Evolutionary conservation across 1,140 invertebrate species (phyloP).

Genomic region (Heliconius congener): DNA sequence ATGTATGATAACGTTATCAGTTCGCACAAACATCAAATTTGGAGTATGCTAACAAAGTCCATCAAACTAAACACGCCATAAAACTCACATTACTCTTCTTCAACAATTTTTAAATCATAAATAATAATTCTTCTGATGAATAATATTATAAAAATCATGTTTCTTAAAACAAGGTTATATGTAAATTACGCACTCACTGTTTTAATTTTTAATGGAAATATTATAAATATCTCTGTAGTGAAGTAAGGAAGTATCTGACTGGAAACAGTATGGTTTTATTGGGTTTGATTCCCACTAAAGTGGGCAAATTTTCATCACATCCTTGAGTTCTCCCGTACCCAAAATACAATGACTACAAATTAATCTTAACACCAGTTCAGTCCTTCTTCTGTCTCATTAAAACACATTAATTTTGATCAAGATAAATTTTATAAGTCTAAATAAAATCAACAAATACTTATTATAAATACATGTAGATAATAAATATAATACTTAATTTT

Average conservation of each 20-base stretch:
- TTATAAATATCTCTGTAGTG: neutral
- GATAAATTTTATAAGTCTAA: neutral
- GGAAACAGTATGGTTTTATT: too few species aligned
- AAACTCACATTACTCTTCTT: conserved; percentile 28
- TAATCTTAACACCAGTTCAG: too few species aligned
- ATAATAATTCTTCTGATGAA: neutral
- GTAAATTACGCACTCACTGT: neutral
- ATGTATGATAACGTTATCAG: conserved; percentile 62
- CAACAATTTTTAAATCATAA: neutral
- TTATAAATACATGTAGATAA: neutral
- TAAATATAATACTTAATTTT: neutral
- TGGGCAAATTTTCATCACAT: too few species aligned
- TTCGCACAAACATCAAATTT: conserved; percentile 68
- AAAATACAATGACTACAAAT: too few species aligned
- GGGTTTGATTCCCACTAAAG: too few species aligned
- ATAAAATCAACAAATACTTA: neutral
- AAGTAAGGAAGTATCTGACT: neutral
- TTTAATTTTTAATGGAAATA: neutral
- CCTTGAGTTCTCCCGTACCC: too few species aligned
- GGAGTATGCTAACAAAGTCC: conserved; percentile 71
- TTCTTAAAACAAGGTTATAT: neutral
- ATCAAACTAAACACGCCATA: conserved; percentile 60
- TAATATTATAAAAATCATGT: neutral
- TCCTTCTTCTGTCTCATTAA: neutral
- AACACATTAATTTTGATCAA: neutral